A percentile compares a stretch with the other conserved stretches of the same genome.
Conservation (phyloP, 2,888 invertebrate genomes). For the Aplocera efformata region DNA sequence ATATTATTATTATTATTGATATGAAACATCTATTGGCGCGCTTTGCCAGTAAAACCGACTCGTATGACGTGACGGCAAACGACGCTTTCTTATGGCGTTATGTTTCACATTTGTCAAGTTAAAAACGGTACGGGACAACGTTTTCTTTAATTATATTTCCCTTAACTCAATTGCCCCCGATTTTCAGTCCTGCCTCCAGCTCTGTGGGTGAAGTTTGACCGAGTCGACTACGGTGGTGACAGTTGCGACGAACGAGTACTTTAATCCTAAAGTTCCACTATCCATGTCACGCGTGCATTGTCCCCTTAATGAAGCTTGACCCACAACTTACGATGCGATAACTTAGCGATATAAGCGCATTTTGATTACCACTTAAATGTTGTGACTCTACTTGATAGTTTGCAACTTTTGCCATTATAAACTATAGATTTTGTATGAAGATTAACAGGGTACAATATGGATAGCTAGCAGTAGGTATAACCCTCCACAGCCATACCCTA, state of each 20-base stretch:
- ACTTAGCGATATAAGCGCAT: conserved; percentile 69
- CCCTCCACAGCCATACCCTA: too few species aligned
- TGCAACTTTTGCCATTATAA: conserved; percentile 63
- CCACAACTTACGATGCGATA: conserved; percentile 59
- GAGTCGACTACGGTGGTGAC: conserved; percentile 57
- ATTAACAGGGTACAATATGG: conserved; percentile 19
- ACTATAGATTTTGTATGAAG: conserved; percentile 43
- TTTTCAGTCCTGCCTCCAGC: conserved; percentile 11
- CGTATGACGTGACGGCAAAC: too few species aligned
- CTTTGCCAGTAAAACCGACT: too few species aligned
- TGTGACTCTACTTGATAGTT: conserved; percentile 61
- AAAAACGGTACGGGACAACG: too few species aligned
- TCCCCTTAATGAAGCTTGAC: conserved; percentile 72
- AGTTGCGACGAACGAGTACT: conserved; percentile 67
- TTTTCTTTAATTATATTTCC: too few species aligned
- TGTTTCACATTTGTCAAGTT: too few species aligned
- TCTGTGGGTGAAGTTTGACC: conserved; percentile 33
- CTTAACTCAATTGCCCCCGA: not conserved
- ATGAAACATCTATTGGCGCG: too few species aligned
- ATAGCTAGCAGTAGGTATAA: not conserved
- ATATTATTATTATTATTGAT: too few species aligned
- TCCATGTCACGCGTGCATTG: conserved; percentile 67
- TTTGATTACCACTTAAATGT: conserved; percentile 73
- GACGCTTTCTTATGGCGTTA: too few species aligned
- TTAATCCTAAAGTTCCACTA: conserved; percentile 52